Evolutionary conservation across 1,140 invertebrate genomes (phyloP), one percentile per base, ranked within the genome.

Genomic region (Rhysida immarginata): DNA sequence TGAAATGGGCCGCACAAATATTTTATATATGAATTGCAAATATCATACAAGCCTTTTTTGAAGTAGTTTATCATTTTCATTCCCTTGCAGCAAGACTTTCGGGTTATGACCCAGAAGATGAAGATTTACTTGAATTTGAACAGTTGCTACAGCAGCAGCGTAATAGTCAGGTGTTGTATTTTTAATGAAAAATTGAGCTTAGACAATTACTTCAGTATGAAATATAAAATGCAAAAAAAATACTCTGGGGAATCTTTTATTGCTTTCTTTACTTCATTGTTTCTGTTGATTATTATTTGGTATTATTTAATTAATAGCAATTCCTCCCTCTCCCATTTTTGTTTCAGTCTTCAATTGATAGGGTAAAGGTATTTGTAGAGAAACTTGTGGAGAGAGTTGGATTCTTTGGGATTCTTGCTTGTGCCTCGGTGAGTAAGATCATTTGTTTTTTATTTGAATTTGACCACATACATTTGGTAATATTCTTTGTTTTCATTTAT

Each of bases 381-480:
- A 85, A 87, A 61, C 73, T 99, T 49, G 92, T 99, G 1, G 85
- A 96, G 66, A 83, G 81, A 68, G 87, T 97, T 49, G 96, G 96
- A 23, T 99, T 99, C 73, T 83, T 92, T 60, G 96, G 96, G 24
- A 99, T 99, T 61, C 71, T 99, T 56, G 85, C 92, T 2, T 99
- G 95, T 76, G 96, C 96, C 44, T 96, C 92, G 57, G 86, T 89
- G 68, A 74, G 74, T 73, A 11, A n/a, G 5, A 46, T 11, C 5
- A 5, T 46, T 11, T 11, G 16, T 46, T 46, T 20, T n/a, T 16
- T 35, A 8, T 8, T 35, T 8, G 29, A 16, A 35, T 35, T 35
- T 35, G 16, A 8, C 29, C 16, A 35, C 29, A 35, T 35, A 8
- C 16, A 5, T 8, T 35, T 35, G 16, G 5, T 35, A 35, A 35